Base-by-base conservation (phyloP, 2,797 vertebrate species). In the Discoglossus pictus region DNA sequence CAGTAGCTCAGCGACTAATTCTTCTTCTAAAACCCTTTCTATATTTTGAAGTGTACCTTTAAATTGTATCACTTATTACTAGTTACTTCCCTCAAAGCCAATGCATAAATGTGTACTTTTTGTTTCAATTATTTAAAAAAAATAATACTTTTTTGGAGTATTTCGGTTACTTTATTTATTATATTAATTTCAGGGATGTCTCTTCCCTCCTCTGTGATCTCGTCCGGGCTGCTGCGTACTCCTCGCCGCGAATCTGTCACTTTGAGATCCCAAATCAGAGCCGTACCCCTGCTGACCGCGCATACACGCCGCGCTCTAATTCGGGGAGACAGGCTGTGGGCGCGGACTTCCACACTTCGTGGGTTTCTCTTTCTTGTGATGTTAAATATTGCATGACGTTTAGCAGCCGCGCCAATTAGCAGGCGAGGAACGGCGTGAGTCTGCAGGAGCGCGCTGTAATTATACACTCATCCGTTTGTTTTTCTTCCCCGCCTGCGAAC, bases 391-490 rank as follows among this genome's bases (percentile, higher is more conserved):
- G 43, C 13, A 71, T 64, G 59, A 59, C 12, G 20, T 42, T 40
- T 34, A 52, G 61, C 46, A 34, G 46, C 44, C 61, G 64, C 50
- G 59, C 68, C 61, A 71, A 71, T 71, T 71, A 71, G 61, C 54
- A 52, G 44, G 44, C 60, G 35, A 71, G 60, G 52, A 63, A 58
- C 60, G 50, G 60, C 23, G 24, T 58, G 60, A 55, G 20, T 63
- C 68, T 56, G 40, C 60, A 11, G 61, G 53, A 71, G 68, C 35
- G 42, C 44, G 25, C n/a, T 71, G 68, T 71, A 64, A 71, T 71
- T 71, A 71, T 44, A 71, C 53, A 59, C 61, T 70, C 36, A 58
- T 35, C 23, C 68, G 35, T 63, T 70, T 70, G 68, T 71, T 64
- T 71, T 64, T 64, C 44, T 58, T 52, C 38, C 53, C 52, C 52